phyloP scores from a whole-genome alignment of 2,113 vertebrate species.

The Pseudorasbora parva region DNA sequence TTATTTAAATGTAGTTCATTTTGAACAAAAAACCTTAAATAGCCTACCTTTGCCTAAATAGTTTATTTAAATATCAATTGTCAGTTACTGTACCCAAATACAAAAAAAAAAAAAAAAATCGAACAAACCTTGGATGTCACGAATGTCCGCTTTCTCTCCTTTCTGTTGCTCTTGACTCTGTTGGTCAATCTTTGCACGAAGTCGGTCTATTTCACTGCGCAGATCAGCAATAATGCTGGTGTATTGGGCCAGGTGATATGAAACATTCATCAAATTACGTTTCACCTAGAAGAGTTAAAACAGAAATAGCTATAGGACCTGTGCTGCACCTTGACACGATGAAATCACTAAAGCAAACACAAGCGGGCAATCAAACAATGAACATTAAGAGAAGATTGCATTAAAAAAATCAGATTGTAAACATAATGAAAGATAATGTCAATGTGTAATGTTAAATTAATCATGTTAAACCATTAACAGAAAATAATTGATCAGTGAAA shows the following conservation, averaged over 20 bases:
- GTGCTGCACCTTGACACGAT: neutral
- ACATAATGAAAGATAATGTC: too few relatives aligned
- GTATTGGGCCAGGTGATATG: constrained; percentile 90
- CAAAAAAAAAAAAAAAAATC: neutral
- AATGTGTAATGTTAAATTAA: too few relatives aligned
- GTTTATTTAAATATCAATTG: neutral
- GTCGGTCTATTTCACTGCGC: constrained; percentile 82
- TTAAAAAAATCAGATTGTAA: too few relatives aligned
- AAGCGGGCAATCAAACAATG: too few relatives aligned
- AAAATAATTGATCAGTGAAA: neutral
- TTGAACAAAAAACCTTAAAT: too few relatives aligned
- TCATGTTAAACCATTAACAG: neutral
- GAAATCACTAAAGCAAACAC: neutral
- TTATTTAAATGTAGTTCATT: too few relatives aligned
- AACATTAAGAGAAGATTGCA: too few relatives aligned
- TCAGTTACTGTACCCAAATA: neutral
- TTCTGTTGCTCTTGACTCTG: constrained; percentile 71
- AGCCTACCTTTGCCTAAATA: neutral
- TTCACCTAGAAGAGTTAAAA: constrained; percentile 78
- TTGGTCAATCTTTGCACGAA: constrained; percentile 83
- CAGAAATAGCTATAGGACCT: neutral
- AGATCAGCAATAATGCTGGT: constrained; percentile 88
- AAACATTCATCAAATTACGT: constrained; percentile 85
- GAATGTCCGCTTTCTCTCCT: constrained; percentile 73
- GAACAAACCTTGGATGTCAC: constrained; percentile 77